Evolutionary conservation across 1,140 invertebrate genomes (phyloP).

Genomic region (Drosophila murphyi): DNA sequence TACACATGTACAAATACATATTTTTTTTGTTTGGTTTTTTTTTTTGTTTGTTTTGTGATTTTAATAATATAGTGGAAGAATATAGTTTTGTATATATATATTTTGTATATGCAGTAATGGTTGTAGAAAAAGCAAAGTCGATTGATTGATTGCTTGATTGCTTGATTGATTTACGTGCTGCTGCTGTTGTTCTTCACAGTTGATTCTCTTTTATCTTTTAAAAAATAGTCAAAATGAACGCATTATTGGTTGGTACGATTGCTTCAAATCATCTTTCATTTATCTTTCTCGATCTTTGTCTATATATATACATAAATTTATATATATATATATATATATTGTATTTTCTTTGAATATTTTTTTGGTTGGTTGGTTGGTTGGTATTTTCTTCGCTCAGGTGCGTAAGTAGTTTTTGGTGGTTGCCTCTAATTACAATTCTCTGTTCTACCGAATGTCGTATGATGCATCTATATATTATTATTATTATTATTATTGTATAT

Average conservation of each 20-base stretch:
- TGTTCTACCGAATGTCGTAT: constrained; percentile 78
- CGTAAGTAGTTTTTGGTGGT: constrained; percentile 14
- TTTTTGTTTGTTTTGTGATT: constrained; percentile 46
- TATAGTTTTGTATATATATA: constrained; percentile 55
- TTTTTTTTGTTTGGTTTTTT: constrained; percentile 19
- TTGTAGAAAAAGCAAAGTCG: constrained; percentile 78
- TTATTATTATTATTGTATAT: constrained; percentile 80
- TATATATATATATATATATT: constrained; percentile 5
- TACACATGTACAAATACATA: constrained; percentile 78
- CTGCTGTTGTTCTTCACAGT: constrained; percentile 49
- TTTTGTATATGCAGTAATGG: constrained; percentile 55
- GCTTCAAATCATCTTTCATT: constrained; percentile 38
- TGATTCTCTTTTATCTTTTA: not conserved
- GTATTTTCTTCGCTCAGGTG: constrained; percentile 34
- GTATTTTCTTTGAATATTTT: constrained; percentile 8
- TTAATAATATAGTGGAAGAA: constrained; percentile 81
- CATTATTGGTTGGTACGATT: constrained; percentile 77
- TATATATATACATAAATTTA: not conserved
- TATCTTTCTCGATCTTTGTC: not conserved
- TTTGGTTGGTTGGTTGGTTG: constrained; percentile 33
- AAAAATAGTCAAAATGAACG: constrained; percentile 74
- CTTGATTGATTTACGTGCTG: constrained; percentile 47
- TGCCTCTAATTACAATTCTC: constrained; percentile 76
- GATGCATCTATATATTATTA: constrained; percentile 76
- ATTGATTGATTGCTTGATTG: constrained; percentile 65